phyloP scores from a whole-genome alignment of 2,797 vertebrate genomes.

The Danio albolineatus region DNA sequence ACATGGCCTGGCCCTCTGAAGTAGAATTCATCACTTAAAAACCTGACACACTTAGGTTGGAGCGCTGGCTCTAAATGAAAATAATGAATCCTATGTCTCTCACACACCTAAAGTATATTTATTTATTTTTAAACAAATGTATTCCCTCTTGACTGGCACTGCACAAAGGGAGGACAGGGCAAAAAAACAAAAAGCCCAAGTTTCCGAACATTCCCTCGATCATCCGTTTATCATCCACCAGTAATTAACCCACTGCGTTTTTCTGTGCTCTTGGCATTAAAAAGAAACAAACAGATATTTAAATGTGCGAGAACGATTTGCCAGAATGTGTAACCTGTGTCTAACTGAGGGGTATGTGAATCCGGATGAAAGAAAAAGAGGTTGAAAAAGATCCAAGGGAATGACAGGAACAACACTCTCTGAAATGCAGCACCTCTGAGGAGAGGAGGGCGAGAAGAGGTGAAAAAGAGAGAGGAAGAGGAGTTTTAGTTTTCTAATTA shows the following conservation, averaged over 20 bases:
- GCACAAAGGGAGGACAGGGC: background rate
- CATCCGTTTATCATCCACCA: constrained; percentile 37
- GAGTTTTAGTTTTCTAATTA: background rate
- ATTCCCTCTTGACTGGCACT: background rate
- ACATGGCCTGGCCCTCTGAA: background rate
- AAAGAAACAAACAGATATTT: constrained; percentile 42
- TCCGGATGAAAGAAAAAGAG: constrained; percentile 40
- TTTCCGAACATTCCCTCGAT: constrained; percentile 24
- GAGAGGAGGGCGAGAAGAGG: background rate
- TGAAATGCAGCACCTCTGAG: constrained; percentile 24
- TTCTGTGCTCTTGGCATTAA: constrained; percentile 33
- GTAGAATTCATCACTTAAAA: constrained; percentile 1
- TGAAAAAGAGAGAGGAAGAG: constrained; percentile 2
- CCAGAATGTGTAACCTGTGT: constrained; percentile 50
- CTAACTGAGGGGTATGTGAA: constrained; percentile 56
- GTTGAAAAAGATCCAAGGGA: constrained; percentile 16
- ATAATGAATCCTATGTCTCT: constrained; percentile 15
- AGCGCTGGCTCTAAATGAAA: background rate
- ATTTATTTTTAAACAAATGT: background rate
- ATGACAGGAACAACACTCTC: constrained; percentile 23
- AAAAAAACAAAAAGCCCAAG: constrained; percentile 14
- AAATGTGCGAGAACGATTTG: constrained; percentile 26
- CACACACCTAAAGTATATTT: background rate
- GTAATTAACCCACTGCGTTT: constrained; percentile 39
- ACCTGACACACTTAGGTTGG: background rate